Evolutionary conservation across 2,113 vertebrate genomes (phyloP).

Genomic region (Platysteira castanea): DNA sequence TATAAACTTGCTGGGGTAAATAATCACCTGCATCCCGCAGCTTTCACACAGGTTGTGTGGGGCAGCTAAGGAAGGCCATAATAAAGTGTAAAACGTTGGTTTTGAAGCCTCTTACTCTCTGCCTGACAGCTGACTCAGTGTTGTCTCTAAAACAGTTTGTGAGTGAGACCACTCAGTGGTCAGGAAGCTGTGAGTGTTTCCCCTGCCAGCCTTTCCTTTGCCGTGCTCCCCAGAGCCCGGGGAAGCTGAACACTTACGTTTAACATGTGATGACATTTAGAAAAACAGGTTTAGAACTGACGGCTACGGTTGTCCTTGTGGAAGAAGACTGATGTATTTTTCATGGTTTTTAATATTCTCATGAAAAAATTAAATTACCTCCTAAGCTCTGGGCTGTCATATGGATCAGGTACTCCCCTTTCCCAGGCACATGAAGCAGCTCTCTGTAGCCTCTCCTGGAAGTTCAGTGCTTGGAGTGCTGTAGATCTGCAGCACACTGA

Average conservation of each 20-base stretch:
- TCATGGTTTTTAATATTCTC: not conserved
- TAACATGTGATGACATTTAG: not conserved
- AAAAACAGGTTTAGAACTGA: not conserved
- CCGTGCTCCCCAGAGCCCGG: not conserved
- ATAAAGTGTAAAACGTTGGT: not conserved
- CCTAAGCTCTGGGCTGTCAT: not conserved
- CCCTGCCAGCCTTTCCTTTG: rapidly evolving
- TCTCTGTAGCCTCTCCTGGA: not conserved
- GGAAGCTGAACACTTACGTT: not conserved
- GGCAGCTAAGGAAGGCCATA: not conserved
- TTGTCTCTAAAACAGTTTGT: not conserved
- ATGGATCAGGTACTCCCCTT: not conserved
- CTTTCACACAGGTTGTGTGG: not conserved
- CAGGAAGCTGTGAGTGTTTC: not conserved
- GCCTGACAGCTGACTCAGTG: not conserved
- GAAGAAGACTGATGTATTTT: not conserved
- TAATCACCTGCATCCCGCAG: not conserved
- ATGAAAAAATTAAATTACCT: not conserved
- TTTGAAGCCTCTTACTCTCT: not conserved
- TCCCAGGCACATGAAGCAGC: not conserved
- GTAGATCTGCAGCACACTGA: not conserved
- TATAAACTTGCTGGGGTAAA: not conserved
- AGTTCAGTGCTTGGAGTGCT: not conserved
- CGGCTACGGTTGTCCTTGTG: not conserved
- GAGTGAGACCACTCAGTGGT: not conserved